Evolutionary conservation across 2,888 invertebrate species (phyloP).

Genomic region (Erebia ligea): DNA sequence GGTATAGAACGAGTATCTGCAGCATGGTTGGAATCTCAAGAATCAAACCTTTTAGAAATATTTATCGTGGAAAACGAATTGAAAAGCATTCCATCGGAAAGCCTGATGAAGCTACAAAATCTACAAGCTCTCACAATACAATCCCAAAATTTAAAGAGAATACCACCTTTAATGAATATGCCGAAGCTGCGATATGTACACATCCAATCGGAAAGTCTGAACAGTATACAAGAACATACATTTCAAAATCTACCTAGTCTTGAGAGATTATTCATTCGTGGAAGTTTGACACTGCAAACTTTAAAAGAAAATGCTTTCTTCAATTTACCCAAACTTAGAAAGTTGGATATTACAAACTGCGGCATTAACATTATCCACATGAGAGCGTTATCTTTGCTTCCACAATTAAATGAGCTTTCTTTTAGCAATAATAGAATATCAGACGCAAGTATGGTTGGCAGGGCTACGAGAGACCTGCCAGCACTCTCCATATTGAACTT

Average conservation of each 20-base stretch:
- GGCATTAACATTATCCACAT: slow-evolving; percentile 91
- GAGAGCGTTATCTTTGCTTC: slow-evolving; percentile 88
- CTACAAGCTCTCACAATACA: slow-evolving; percentile 93
- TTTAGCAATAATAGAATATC: slow-evolving; percentile 88
- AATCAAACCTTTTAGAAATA: slow-evolving; percentile 90
- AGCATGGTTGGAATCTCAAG: slow-evolving; percentile 91
- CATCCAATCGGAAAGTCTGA: slow-evolving; percentile 86
- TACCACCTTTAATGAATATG: slow-evolving; percentile 88
- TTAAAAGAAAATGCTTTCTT: slow-evolving; percentile 90
- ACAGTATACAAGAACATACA: slow-evolving; percentile 86
- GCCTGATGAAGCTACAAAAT: slow-evolving; percentile 87
- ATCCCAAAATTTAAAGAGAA: slow-evolving; percentile 88
- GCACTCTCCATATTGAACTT: slow-evolving; percentile 87
- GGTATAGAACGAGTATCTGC: slow-evolving; percentile 91
- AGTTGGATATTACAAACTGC: slow-evolving; percentile 90
- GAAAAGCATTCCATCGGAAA: slow-evolving; percentile 90
- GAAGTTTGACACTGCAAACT: slow-evolving; percentile 85
- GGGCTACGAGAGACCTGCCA: slow-evolving; percentile 89
- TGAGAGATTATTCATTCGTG: slow-evolving; percentile 89
- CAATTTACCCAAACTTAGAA: slow-evolving; percentile 86
- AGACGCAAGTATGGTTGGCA: slow-evolving; percentile 92
- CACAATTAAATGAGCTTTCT: slow-evolving; percentile 87
- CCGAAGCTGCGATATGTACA: slow-evolving; percentile 89
- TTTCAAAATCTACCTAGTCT: slow-evolving; percentile 88
- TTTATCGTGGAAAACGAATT: slow-evolving; percentile 93